A percentile compares a stretch with the other conserved stretches of the same genome.
These are phyloP conservation scores for Cacoxenus indagator DNA, from an alignment of 2,888 invertebrate species.

Conservation along the genomic window DNA sequence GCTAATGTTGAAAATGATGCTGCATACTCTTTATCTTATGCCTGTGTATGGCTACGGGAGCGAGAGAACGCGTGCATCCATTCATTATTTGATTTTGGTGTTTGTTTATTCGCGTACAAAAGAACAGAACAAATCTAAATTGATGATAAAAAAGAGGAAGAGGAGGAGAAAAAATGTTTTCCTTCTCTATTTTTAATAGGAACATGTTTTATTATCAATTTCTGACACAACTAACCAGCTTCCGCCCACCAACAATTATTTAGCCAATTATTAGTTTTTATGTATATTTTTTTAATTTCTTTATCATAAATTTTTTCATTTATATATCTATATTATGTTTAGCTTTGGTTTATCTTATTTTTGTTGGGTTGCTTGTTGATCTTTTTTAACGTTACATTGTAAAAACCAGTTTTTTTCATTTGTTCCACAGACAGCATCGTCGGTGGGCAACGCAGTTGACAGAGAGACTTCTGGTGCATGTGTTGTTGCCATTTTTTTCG, in stretches of 20 bases:
- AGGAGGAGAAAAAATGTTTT: too few relatives aligned
- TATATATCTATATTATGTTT: too few relatives aligned
- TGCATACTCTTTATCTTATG: not conserved
- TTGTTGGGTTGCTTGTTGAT: not conserved
- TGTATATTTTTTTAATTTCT: too few relatives aligned
- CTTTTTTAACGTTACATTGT: not conserved
- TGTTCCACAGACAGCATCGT: not conserved
- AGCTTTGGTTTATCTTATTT: too few relatives aligned
- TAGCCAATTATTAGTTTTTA: too few relatives aligned
- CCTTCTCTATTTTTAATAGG: too few relatives aligned
- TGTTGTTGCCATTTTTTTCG: slow-evolving; percentile 4
- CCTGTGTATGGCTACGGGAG: slow-evolving; percentile 11
- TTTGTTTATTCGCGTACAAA: not conserved
- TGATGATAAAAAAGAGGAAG: too few relatives aligned
- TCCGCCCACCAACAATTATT: too few relatives aligned
- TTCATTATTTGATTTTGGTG: slow-evolving; percentile 53
- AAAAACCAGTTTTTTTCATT: not conserved
- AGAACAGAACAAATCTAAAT: too few relatives aligned
- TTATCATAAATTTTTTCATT: too few relatives aligned
- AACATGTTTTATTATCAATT: too few relatives aligned
- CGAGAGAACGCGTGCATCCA: slow-evolving; percentile 31
- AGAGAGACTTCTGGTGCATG: not conserved
- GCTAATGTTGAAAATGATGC: not conserved
- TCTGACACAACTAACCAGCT: too few relatives aligned
- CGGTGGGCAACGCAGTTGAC: not conserved